Evolutionary conservation across 2,888 invertebrate species (phyloP).

Genomic region (Drosophila kokeensis): DNA sequence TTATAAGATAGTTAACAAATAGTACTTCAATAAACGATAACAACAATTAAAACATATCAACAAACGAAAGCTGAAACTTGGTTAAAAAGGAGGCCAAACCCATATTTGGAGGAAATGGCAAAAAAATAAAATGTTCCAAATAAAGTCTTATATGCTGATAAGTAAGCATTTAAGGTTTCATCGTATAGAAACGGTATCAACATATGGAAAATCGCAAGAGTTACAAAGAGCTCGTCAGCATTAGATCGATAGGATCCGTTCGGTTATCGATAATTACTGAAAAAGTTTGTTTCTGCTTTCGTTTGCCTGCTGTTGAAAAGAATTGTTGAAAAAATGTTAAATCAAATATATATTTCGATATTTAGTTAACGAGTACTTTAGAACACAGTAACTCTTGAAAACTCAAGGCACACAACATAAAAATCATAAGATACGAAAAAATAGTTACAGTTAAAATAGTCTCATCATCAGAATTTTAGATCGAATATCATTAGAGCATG

Average conservation of each 20-base stretch:
- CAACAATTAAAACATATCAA: conserved; percentile 39
- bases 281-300: conserved; percentile 51
- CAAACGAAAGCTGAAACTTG: conserved; percentile 57
- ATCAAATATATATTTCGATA: conserved; percentile 42
- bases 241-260: conserved; percentile 18
- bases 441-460: conserved; percentile 44
- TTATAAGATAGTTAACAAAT: conserved; percentile 43
- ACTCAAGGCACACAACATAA: conserved; percentile 66
- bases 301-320: conserved; percentile 48
- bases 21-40: conserved; percentile 40
- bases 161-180: conserved; percentile 54
- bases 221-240: conserved; percentile 40
- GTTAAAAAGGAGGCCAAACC: conserved; percentile 17
- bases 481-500: conserved; percentile 64
- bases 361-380: conserved; percentile 45
- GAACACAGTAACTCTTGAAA: conserved; percentile 57
- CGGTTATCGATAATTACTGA: conserved; percentile 22
- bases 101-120: conserved; percentile 9
- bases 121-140: conserved; percentile 21
- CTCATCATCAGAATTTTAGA: conserved; percentile 50
- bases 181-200: conserved; percentile 46
- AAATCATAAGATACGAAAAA: conserved; percentile 58
- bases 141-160: conserved; percentile 53
- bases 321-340: conserved; percentile 38
- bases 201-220: conserved; percentile 61